These are phyloP conservation scores for Teleogryllus oceanicus DNA, from an alignment of 2,888 invertebrate genomes.

Conservation along the genomic window DNA sequence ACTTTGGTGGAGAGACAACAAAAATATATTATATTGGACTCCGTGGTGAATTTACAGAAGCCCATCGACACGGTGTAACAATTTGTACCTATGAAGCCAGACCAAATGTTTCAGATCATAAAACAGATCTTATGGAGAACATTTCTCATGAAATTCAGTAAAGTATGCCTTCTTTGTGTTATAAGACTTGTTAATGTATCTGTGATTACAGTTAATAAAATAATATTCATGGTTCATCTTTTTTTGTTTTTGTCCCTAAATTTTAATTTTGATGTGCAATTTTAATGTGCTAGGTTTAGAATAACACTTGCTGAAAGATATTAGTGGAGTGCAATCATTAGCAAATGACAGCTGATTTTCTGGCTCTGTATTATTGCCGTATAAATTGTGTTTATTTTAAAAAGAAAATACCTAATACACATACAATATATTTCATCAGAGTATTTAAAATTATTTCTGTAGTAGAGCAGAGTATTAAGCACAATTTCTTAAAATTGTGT, in stretches of 20 bases:
- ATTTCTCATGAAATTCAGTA: slow-evolving; percentile 58
- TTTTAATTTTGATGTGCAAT: no score
- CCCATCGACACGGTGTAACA: slow-evolving; percentile 82
- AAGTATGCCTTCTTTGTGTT: slow-evolving; percentile 34
- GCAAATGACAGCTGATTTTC: no score
- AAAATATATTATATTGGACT: slow-evolving; percentile 92
- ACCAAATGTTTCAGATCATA: slow-evolving; percentile 84
- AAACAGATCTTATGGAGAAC: slow-evolving; percentile 62
- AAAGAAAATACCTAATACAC: no score
- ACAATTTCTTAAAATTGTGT: no score
- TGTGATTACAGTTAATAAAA: not conserved
- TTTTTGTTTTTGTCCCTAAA: not conserved
- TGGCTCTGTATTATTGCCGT: no score
- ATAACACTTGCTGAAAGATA: no score
- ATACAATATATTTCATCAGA: no score
- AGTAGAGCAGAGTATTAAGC: no score
- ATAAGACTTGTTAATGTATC: not conserved
- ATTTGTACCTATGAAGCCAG: slow-evolving; percentile 86
- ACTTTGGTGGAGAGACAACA: slow-evolving; percentile 81
- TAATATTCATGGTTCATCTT: not conserved
- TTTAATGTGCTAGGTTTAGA: no score
- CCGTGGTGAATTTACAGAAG: slow-evolving; percentile 85
- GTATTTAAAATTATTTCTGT: no score
- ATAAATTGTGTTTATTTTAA: no score
- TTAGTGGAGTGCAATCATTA: no score